Evolutionary conservation across 2,113 vertebrate species (phyloP), one percentile per base, ranked within the genome.

Genomic region (Aegithalos caudatus): DNA sequence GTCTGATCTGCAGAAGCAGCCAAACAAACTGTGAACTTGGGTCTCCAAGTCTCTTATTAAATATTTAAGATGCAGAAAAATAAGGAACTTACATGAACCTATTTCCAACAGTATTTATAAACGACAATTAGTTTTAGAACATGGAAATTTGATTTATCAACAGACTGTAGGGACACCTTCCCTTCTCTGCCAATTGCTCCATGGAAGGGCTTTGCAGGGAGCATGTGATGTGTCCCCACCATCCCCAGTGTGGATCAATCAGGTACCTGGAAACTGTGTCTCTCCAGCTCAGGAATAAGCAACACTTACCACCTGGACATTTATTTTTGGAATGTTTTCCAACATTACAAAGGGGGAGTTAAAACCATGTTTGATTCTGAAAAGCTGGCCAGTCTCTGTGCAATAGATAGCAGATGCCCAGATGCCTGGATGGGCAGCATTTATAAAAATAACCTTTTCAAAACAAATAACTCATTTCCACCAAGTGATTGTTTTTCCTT

Each of bases 1-100:
- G 14, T 77, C 20, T n/a, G n/a, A 17, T 53, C 76, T 83, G 72
- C 78, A 94, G 66, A 54, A 91, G 66, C 44, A 82, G 67, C 62
- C 35, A 76, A 82, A 53, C 53, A 71, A 90, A 54, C 14, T 8
- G 48, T 6, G 0, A 90, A 58, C n/a, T 51, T 82, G 35, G 21
- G 14, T 61, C 57, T 92, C 54, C 47, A 67, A 58, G 21, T 29
- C 20, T 79, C 66, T 45, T 21, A 33, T 2, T 4, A 57, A 71
- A 44, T 10, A 69, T 12, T 81, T 27, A 25, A 82, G 82, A 79
- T 42, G 31, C 17, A 62, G 35, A 47, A 40, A 62, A 85, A 70
- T 8, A 0, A 84, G n/a, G 12, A 66, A 57, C 73, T 58, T 81
- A 25, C 6, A 40, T 0, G 4, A 72, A 81, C 29, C 35, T 72